Base-by-base conservation (phyloP, 2,888 invertebrate species). In the Oligia fasciuncula region DNA sequence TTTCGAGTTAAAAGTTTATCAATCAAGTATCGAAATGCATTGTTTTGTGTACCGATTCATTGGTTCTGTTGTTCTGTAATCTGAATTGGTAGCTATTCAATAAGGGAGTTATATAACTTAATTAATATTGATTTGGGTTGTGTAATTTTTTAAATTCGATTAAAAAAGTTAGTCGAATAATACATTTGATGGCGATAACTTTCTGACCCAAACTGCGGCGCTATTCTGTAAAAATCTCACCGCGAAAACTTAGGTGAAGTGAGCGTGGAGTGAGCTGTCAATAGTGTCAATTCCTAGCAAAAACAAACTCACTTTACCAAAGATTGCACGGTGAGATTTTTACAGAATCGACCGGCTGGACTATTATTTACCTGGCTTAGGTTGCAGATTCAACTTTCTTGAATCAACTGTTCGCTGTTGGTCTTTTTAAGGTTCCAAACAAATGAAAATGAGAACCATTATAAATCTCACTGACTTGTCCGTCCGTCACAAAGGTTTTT, bases 1-100 rank as follows among this genome's bases (percentile, higher is more conserved):
- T 85, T 83, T 69, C 76, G n/a, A 73, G 62, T 83, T 86, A 86
- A 85, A 83, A 85, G 79, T 90, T 87, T 88, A 89, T 88, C 87
- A 90, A 89, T 89, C 86, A 81, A 81, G 77, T 75, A 88, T 76
- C 76, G 74, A 73, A 85, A 80, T 85, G 79, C 75, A 87, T 89
- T 89, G 89, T 89, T 88, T 89, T 82, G 86, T 78, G 76, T 40
- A 57, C 70, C 80, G 76, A 81, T 84, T 79, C 68, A 80, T 81
- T 35, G 75, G 71, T 79, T 72, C 79, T 81, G 73, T 81, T 81
- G 76, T 84, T 57, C 66, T 60, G 49, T 82, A 80, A 63, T 77
- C 77, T 71, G 77, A 79, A 87, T 86, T 76, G 89, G 89, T 88
- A 89, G 89, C 89, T 69, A 43, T 82, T 74, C 69, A 73, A 70